Conservation (phyloP, 37 sponge, comb jelly and placozoan genomes). For the Halichondria panicea region DNA sequence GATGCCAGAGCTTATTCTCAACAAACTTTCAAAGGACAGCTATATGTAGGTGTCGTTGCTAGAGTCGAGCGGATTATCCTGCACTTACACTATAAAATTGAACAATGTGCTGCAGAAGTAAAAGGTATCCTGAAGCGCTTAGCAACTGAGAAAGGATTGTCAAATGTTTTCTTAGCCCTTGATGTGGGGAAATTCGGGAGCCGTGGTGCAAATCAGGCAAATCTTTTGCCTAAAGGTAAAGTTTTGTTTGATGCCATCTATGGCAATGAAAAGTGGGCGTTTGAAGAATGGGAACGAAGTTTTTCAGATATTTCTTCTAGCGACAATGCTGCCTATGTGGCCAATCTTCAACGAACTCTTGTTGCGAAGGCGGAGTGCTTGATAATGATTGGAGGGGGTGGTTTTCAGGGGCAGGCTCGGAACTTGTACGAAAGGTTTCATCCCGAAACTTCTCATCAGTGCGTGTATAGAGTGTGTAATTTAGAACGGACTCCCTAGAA, state of each 20-base stretch:
- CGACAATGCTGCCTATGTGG: constrained; percentile 30
- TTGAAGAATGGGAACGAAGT: constrained; percentile 23
- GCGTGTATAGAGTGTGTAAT: constrained; percentile 17
- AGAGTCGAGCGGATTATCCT: constrained; percentile 31
- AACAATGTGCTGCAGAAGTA: constrained; percentile 6
- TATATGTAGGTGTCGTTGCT: constrained; percentile 12
- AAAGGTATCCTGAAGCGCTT: not conserved
- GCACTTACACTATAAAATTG: constrained; percentile 7
- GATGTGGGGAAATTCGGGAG: constrained; percentile 48
- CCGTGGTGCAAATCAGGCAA: not conserved
- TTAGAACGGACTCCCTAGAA: too few species aligned
- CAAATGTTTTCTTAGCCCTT: constrained; percentile 16
- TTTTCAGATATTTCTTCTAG: constrained; percentile 1
- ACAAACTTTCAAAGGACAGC: not conserved
- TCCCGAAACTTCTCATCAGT: not conserved
- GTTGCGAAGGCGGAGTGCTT: constrained; percentile 11
- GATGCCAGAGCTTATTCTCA: constrained; percentile 4
- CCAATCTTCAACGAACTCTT: constrained; percentile 37
- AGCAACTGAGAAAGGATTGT: not conserved
- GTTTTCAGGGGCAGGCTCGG: constrained; percentile 37
- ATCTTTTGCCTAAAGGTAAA: constrained; percentile 8
- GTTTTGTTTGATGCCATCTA: constrained; percentile 2
- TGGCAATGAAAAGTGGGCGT: not conserved
- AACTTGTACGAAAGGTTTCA: constrained; percentile 18
- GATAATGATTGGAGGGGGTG: constrained; percentile 35